Base-by-base conservation (phyloP, 2,797 vertebrate species). In the Echiichthys vipera region DNA sequence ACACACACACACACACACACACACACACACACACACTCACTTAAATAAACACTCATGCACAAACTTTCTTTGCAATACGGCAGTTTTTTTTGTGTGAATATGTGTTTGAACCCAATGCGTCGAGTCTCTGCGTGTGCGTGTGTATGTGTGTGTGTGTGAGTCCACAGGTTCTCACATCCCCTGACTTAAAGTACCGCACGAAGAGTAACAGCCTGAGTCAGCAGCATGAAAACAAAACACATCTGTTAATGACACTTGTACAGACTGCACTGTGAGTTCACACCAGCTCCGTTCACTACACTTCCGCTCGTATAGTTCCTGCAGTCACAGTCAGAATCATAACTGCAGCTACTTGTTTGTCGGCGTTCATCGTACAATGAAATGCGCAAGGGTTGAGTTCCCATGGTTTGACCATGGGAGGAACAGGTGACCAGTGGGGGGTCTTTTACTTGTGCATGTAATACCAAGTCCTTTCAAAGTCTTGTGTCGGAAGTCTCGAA, bases 171-270 rank as follows among this genome's bases (percentile, higher is more conserved):
- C 34, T 71, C 40, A 37, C 54, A 12, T 7, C 1, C 27, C 15
- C 47, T 42, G 81, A 80, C 66, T 49, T 64, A 17, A 74, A 72
- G 65, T 22, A 57, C 24, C 1, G 39, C 65, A 61, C 75, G 69
- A 71, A 53, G 82, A 77, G 64, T 30, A 71, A 55, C 36, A 3
- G 61, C 58, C 62, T 84, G 78, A 87, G 76, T 88, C 81, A 82
- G 79, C 78, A 34, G 47, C 57, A 29, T 63, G 42, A 78, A 57
- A 75, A 61, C 34, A 69, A 63, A 29, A 65, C 36, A 46, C 59
- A 80, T 80, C 49, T 81, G 74, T 36, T 74, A 54, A 73, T 82
- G 77, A 74, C 76, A 74, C 24, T 66, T 40, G 42, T 40, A 56
- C 72, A 62, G 39, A 7, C 49, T 22, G 13, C n/a, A 2, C 0